A percentile compares a stretch with the other conserved stretches of the same genome.
Conservation (phyloP, 2,888 invertebrate genomes). For the Agriotes lineatus region DNA sequence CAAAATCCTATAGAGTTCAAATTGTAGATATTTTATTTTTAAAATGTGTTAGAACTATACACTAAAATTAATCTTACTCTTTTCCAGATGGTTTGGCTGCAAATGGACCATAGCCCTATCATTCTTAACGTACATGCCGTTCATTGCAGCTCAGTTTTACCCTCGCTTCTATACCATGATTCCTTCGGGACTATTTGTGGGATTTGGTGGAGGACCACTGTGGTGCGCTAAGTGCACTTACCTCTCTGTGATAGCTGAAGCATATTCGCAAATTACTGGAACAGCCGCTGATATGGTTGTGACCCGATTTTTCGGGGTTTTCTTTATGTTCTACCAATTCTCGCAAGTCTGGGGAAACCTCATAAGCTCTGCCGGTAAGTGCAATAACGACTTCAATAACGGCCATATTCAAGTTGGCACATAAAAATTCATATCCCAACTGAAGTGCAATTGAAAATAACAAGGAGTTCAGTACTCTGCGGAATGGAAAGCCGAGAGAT, state of each 20-base stretch:
- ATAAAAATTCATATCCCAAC: too few species aligned
- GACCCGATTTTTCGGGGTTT: slow-evolving; percentile 93
- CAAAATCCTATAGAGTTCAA: too few species aligned
- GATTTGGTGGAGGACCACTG: slow-evolving; percentile 90
- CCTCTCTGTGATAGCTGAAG: slow-evolving; percentile 85
- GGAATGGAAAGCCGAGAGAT: too few species aligned
- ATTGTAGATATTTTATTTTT: too few species aligned
- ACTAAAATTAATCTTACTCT: not conserved
- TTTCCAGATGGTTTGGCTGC: slow-evolving; percentile 84
- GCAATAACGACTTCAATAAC: not conserved
- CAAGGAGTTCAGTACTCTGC: too few species aligned
- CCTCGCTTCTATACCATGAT: slow-evolving; percentile 87
- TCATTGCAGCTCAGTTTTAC: slow-evolving; percentile 91
- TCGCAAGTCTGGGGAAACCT: slow-evolving; percentile 97
- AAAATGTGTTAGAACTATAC: too few species aligned
- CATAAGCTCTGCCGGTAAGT: slow-evolving; percentile 84
- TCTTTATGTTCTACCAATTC: slow-evolving; percentile 96
- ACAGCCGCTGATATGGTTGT: slow-evolving; percentile 82
- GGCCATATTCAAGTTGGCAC: not conserved
- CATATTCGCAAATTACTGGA: slow-evolving; percentile 80
- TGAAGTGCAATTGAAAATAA: too few species aligned
- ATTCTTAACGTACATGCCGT: slow-evolving; percentile 91
- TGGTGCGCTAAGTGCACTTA: slow-evolving; percentile 98
- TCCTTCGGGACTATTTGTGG: slow-evolving; percentile 86
- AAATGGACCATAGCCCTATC: slow-evolving; percentile 91